Base-by-base conservation (phyloP, 2,888 invertebrate genomes). In the Sarcophaga caerulescens region DNA sequence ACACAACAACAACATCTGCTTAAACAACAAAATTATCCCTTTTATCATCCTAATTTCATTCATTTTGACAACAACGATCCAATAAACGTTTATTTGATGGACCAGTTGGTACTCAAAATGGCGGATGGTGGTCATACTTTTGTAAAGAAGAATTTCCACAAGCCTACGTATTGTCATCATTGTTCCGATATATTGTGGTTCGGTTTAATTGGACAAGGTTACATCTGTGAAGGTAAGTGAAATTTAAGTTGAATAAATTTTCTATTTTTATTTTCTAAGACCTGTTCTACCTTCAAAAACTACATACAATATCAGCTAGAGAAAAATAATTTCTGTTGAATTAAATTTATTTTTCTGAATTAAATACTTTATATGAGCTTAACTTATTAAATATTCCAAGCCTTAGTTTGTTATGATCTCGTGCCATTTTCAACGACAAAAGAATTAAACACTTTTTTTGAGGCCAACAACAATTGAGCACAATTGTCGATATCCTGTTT, bases 111-210 rank as follows among this genome's bases (percentile, higher is more conserved):
- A 88, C 90, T 89, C 93, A 93, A 93, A 93, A 93, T 93, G 93
- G 93, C 93, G 93, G 93, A 93, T 93, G 93, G 97, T 95, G 98
- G 98, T 93, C 99, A 99, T 96, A 98, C 97, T 95, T 99, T 99
- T 96, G 96, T 96, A 94, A 99, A 99, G 97, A 99, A 99, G 95
- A 99, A 99, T 94, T 99, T 99, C 96, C 99, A 99, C 95, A 99
- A 99, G 95, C 99, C 99, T 94, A 98, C 99, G 93, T 99, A 99
- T 95, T 99, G 99, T 95, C 99, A 99, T 95, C 99, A 99, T 95
- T 99, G 99, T 96, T 98, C 99, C 94, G 99, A 99, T 94, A 97
- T 99, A 96, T 96, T 99, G 93, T 99, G 99, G 99, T 86, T 86
- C 84, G 99, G 99, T 94, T 96, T 99, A 95, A 98, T 99, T 94